Conservation (phyloP, 2,113 vertebrate species). For the Beaufortia kweichowensis region DNA sequence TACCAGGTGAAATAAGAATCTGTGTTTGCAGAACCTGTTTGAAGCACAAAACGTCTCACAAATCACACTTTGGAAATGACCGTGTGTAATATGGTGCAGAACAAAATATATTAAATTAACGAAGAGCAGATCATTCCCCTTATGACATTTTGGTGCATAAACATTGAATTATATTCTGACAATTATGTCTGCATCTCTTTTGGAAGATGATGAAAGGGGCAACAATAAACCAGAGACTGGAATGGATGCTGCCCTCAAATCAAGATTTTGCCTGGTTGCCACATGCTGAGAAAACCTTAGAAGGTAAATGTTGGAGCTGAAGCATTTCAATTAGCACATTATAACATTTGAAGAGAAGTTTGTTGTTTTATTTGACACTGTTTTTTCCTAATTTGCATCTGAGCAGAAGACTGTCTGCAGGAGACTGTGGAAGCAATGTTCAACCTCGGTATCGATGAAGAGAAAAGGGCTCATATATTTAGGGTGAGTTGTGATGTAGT, state of each 20-base stretch:
- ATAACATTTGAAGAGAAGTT: neutral
- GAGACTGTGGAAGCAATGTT: slow-evolving; percentile 89
- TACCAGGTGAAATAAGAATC: slow-evolving; percentile 81
- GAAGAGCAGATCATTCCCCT: neutral
- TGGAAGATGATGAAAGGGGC: slow-evolving; percentile 89
- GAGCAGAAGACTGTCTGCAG: slow-evolving; percentile 86
- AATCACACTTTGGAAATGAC: too few relatives aligned
- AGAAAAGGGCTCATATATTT: slow-evolving; percentile 83
- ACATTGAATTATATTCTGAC: too few relatives aligned
- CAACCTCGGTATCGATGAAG: slow-evolving; percentile 82
- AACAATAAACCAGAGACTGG: slow-evolving; percentile 79
- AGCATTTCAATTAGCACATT: neutral
- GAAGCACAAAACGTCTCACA: neutral
- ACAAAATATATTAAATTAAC: too few relatives aligned
- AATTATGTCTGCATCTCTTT: neutral
- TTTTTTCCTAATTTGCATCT: slow-evolving; percentile 50
- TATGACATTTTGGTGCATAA: too few relatives aligned
- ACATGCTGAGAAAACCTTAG: slow-evolving; percentile 81
- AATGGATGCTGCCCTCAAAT: slow-evolving; percentile 81
- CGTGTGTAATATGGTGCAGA: too few relatives aligned
- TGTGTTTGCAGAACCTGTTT: neutral
- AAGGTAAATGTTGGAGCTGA: slow-evolving; percentile 72
- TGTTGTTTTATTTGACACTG: neutral
- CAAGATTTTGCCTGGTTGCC: slow-evolving; percentile 87
- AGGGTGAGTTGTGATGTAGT: slow-evolving; percentile 75